Evolutionary conservation across 2,797 vertebrate species (phyloP), one percentile per base, ranked within the genome.

Genomic region (Cuculus canorus): DNA sequence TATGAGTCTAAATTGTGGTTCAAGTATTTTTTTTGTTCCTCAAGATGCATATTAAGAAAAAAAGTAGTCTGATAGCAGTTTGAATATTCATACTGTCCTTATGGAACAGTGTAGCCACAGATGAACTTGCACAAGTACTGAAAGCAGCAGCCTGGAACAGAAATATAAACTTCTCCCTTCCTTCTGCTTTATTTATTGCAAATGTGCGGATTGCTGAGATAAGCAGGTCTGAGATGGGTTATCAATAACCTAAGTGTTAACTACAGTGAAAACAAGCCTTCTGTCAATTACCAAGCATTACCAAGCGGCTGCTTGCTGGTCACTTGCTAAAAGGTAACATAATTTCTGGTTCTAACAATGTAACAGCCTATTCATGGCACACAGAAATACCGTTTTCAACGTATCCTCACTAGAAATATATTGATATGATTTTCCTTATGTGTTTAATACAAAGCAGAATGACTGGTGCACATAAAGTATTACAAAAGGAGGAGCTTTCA

Each of bases 221-320:
- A 65, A 92, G 61, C 78, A 87, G 45, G 69, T 59, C 33, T 91
- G 82, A 47, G 61, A 53, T 70, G 80, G 43, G n/a, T 83, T 82
- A 79, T 41, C 61, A 1, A 0, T 66, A 32, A 35, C 3, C 4
- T 68, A 50, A 45, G 45, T 1, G 0, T 71, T 86, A 45, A 50
- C 54, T 61, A 12, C 33, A 68, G 37, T 45, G 73, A 54, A 83
- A 91, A 85, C 57, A 79, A 81, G 16, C 35, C 4, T 2, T 3
- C 71, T 47, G 48, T 68, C 57, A 39, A 19, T 64, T 45, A 64
- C 45, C 35, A 52, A 37, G 48, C 12, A 5, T 71, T 93, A 76
- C 61, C 18, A 30, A 83, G 45, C 11, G 45, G 25, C 82, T 63
- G 77, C 43, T n/a, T 75, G 47, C 61, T 45, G 73, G 27, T 71